Evolutionary conservation across 2,797 vertebrate species (phyloP).

Genomic region (Sandelia bainsii): DNA sequence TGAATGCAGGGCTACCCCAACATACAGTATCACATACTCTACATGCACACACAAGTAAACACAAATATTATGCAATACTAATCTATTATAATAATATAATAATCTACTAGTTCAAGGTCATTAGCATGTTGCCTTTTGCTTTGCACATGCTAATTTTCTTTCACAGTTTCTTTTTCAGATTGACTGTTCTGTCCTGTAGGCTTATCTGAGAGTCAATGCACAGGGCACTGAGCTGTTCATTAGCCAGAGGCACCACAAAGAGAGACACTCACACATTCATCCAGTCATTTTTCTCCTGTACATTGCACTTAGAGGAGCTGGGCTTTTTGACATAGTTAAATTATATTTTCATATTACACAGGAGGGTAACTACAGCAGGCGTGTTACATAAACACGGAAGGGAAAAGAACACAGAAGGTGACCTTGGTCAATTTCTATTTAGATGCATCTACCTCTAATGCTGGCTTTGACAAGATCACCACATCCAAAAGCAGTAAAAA

Average conservation of each 20-base stretch:
- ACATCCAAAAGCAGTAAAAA: slow-evolving; percentile 48
- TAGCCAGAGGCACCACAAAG: slow-evolving; percentile 63
- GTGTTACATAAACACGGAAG: slow-evolving; percentile 65
- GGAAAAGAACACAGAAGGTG: slow-evolving; percentile 30
- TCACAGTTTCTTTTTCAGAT: slow-evolving; percentile 40
- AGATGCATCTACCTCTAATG: slow-evolving; percentile 44
- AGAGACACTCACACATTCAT: slow-evolving; percentile 50
- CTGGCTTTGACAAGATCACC: slow-evolving; percentile 75
- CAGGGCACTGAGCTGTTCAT: slow-evolving; percentile 68
- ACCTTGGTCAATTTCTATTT: slow-evolving; percentile 64
- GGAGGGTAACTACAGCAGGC: slow-evolving; percentile 41
- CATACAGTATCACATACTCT: background rate
- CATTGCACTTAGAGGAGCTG: slow-evolving; percentile 35
- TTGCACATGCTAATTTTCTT: slow-evolving; percentile 7
- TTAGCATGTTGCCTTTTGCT: slow-evolving; percentile 21
- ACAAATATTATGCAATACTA: background rate
- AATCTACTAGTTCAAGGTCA: slow-evolving; percentile 14
- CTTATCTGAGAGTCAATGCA: slow-evolving; percentile 72
- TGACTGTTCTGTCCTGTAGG: slow-evolving; percentile 47
- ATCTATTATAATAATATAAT: no score
- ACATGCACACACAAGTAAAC: slow-evolving; percentile 5
- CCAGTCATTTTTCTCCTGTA: slow-evolving; percentile 45
- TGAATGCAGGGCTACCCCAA: slow-evolving; percentile 11
- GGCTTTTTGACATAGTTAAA: slow-evolving; percentile 42
- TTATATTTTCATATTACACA: slow-evolving; percentile 48